These are phyloP conservation scores for Cichlasoma orientale DNA, from an alignment of 2,797 vertebrate genomes.

Conservation along the genomic window DNA sequence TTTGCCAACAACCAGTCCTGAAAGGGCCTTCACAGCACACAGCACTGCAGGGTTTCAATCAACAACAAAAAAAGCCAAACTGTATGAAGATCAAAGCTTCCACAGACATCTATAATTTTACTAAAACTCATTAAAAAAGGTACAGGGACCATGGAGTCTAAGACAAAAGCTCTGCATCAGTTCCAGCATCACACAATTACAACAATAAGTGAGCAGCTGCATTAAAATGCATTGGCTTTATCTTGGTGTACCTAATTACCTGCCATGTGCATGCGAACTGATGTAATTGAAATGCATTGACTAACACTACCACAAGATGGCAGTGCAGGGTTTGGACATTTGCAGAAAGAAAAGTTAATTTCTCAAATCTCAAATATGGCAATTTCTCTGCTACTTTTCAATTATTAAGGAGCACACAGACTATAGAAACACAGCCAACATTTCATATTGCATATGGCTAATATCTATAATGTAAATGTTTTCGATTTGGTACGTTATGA, in stretches of 20 bases:
- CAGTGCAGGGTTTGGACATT: background rate
- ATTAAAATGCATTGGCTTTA: background rate
- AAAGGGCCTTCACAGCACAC: constrained; percentile 79
- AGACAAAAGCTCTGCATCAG: background rate
- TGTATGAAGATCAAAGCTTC: background rate
- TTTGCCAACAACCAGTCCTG: constrained; percentile 78
- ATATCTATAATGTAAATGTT: background rate
- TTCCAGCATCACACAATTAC: too few relatives aligned
- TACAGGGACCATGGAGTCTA: background rate
- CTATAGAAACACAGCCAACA: background rate
- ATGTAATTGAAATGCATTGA: background rate
- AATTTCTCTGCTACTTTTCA: background rate
- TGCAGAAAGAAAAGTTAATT: background rate
- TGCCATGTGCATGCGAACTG: background rate
- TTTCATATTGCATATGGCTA: background rate
- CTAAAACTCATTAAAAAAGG: background rate
- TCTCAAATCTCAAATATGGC: background rate
- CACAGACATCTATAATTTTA: background rate
- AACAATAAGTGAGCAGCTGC: too few relatives aligned
- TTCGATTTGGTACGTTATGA: background rate
- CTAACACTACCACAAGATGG: constrained; percentile 48
- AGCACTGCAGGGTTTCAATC: constrained; percentile 68
- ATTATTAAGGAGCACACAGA: background rate
- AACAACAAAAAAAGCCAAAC: background rate
- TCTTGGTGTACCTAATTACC: background rate